Percentiles rank a stretch among this genome's conserved stretches.
Evolutionary conservation across 2,113 vertebrate species (phyloP).

Genomic region (Limanda limanda): DNA sequence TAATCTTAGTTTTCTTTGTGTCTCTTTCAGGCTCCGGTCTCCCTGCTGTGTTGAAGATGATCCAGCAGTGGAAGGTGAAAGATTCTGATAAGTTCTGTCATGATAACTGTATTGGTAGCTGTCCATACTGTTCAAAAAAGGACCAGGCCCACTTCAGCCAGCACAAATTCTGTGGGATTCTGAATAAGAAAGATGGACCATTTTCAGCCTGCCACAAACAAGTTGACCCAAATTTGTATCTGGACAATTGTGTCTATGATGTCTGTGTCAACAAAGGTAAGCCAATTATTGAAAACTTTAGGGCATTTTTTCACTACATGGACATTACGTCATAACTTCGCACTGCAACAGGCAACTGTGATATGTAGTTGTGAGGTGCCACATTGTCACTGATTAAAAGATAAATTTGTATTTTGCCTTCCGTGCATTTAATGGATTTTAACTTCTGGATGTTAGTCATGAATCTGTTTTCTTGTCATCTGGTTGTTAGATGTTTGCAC

Average conservation of each 20-base stretch:
- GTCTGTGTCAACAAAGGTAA: constrained; percentile 44
- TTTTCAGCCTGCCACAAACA: constrained; percentile 37
- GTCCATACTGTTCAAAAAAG: neutral
- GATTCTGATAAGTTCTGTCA: constrained; percentile 28
- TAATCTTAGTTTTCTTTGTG: neutral
- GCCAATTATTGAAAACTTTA: too few relatives aligned
- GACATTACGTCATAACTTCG: too few relatives aligned
- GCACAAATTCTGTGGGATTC: constrained; percentile 11
- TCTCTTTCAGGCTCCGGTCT: constrained; percentile 3
- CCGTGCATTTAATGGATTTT: too few relatives aligned
- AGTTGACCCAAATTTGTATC: constrained; percentile 5
- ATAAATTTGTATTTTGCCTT: too few relatives aligned
- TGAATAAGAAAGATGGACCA: constrained; percentile 13
- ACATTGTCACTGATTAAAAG: too few relatives aligned
- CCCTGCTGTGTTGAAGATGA: constrained; percentile 31
- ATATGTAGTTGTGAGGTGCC: too few relatives aligned
- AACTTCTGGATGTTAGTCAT: too few relatives aligned
- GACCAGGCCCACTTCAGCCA: neutral
- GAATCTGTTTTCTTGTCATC: too few relatives aligned
- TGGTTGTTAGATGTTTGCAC: too few relatives aligned
- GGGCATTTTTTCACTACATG: too few relatives aligned
- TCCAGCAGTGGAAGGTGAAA: constrained; percentile 35
- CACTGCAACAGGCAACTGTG: too few relatives aligned
- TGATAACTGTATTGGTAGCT: constrained; percentile 37
- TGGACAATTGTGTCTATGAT: constrained; percentile 41